Base-by-base conservation (phyloP, 2,113 vertebrate species). In the Leucosticte australis region DNA sequence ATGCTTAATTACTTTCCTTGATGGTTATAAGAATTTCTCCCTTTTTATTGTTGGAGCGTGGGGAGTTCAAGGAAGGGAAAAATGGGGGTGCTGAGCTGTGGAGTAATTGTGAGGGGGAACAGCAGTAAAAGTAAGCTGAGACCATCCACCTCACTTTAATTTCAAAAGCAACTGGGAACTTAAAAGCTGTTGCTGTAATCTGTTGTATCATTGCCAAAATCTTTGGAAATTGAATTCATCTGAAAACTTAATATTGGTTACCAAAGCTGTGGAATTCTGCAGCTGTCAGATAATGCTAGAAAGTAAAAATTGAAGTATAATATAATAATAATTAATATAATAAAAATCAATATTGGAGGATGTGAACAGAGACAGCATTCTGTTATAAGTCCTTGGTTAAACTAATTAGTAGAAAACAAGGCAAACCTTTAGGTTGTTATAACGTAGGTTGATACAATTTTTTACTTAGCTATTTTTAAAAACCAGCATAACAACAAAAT, bases 161-260 rank as follows among this genome's bases (percentile, higher is more conserved):
- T 95, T 90, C 71, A 87, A 24, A 60, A 10, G 9, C 87, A 87
- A 74, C 41, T 89, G 57, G 42, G 46, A 65, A 65, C 21, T 91
- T 92, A 87, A 81, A 90, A 52, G 13, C 42, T 86, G 20, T 75
- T 88, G 37, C 67, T 83, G 92, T 94, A 93, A 94, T 95, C 78
- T 89, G 35, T 80, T 55, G 8, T 46, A 23, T 85, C 44, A 24
- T 39, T 80, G 83, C 46, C 68, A 97, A 96, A 95, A 67, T 64
- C 28, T 83, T 89, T 55, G 56, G 85, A 90, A 95, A 94, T 87
- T 68, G 16, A 89, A 90, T 62, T 89, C 0, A 26, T 52, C 90
- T 94, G 62, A 94, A 91, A 47, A 78, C 56, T 37, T 70, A 56
- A 75, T 59, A 65, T 26, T 63, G 44, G 2, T 81, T 74, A n/a